Percentiles rank a stretch among this genome's conserved stretches.
Evolutionary conservation across 2,113 vertebrate genomes (phyloP).

Genomic region (Platycercus adscitus): DNA sequence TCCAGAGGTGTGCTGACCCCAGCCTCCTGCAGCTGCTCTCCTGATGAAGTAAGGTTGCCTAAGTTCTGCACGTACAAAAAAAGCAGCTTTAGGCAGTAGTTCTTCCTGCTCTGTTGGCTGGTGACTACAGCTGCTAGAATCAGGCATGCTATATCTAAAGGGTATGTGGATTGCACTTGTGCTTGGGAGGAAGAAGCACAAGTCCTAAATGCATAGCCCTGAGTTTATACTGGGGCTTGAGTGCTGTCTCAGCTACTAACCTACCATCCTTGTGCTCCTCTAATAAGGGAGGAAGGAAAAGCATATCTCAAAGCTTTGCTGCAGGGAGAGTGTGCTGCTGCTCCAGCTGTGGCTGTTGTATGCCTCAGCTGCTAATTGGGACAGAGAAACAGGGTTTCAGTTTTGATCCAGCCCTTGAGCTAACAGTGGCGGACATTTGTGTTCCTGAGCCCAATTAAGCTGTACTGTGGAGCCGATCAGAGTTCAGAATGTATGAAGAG

Average conservation of each 20-base stretch:
- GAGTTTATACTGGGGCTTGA: neutral
- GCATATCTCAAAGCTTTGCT: accelerated
- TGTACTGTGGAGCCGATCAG: accelerated
- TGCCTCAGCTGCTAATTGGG: accelerated
- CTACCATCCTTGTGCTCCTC: accelerated
- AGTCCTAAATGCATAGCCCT: neutral
- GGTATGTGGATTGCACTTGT: accelerated
- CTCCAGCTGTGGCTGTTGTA: accelerated
- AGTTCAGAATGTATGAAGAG: neutral
- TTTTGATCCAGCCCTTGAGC: neutral
- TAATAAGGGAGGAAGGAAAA: neutral
- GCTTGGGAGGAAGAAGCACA: neutral
- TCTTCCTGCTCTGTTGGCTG: neutral
- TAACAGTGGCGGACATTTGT: neutral
- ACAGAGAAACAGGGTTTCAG: neutral
- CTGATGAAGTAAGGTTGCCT: neutral
- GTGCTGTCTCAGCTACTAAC: neutral
- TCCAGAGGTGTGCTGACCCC: neutral
- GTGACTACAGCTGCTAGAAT: accelerated
- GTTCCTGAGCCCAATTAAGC: neutral
- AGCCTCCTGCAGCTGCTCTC: neutral
- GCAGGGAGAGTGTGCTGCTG: accelerated
- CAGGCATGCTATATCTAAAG: accelerated
- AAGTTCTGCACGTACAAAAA: accelerated
- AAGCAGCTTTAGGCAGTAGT: neutral